Evolutionary conservation across 2,888 invertebrate species (phyloP), one percentile per base, ranked within the genome.

Genomic region (Allygus modestus): DNA sequence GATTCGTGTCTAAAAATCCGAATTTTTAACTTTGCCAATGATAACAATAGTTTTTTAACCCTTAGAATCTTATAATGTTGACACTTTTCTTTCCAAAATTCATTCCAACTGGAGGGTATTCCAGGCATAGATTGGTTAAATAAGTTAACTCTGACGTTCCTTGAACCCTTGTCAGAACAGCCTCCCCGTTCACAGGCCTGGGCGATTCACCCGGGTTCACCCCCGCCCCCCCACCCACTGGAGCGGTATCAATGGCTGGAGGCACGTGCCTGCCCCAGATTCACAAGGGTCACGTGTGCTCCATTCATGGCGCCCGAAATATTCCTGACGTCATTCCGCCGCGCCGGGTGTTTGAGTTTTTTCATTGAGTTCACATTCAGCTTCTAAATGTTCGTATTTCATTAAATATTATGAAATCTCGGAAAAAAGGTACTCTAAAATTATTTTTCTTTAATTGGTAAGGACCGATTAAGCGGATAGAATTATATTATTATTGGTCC

Each of bases 261-360:
- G 58, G 37, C 79, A 79, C 79, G 79, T 79, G 79, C 23, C n/a
- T 79, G 79, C 1, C 79, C 79, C 37, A 79, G 33, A 20, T 79
- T n/a, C 73, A 7, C 77, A 5, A 9, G 12, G 58, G 58, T 58
- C 79, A 58, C 79, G 75, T 51, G 79, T 1, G 1, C 37, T 33
- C 37, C 79, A 79, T 79, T 79, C 79, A 79, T 79, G 51, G n/a
- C 31, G 31, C 58, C 20, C 12, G 26, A 20, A 41, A 71, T 20
- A 71, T 17, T 20, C 23, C 43, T 77, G 77, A 77, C 77, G 77
- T 77, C 77, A 77, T 46, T 46, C 77, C 37, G 9, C 51, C 15
- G 58, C 23, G 58, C n/a, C n/a, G 37, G 9, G 37, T 37, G 37
- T 37, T 37, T 37, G 4, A 7, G 37, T 37, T 37, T 37, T 37